Conservation (phyloP, 1,140 invertebrate genomes). For the Aphelinus atriplicis region DNA sequence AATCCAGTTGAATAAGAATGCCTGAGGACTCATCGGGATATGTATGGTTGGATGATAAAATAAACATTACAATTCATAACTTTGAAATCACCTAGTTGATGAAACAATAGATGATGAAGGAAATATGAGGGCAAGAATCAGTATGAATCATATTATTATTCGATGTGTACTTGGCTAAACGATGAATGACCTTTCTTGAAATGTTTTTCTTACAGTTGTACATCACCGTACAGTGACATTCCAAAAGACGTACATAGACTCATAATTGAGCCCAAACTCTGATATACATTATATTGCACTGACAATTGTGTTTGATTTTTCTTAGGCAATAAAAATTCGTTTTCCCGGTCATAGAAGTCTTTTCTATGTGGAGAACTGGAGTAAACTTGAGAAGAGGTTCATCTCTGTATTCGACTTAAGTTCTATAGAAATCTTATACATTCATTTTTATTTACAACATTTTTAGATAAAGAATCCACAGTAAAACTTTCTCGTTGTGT, state of each 20-base stretch:
- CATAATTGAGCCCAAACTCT: not conserved
- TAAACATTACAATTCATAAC: too few species aligned
- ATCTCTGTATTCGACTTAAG: constrained; percentile 10
- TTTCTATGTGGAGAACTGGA: too few species aligned
- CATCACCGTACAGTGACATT: not conserved
- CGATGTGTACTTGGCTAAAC: constrained; percentile 57
- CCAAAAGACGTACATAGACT: not conserved
- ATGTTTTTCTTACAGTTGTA: constrained; percentile 34
- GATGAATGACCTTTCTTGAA: constrained; percentile 51
- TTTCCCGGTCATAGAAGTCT: too few species aligned
- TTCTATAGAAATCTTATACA: constrained; percentile 33
- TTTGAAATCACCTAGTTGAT: too few species aligned
- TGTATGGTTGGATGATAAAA: too few species aligned
- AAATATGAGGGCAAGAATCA: constrained; percentile 36
- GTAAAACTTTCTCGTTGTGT: constrained; percentile 11
- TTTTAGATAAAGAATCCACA: constrained; percentile 25
- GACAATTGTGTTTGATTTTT: constrained; percentile 14
- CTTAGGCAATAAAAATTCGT: constrained; percentile 21
- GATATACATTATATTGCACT: constrained; percentile 23
- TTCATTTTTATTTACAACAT: constrained; percentile 39
- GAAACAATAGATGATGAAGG: not conserved
- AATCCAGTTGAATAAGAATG: too few species aligned
- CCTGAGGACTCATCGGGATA: too few species aligned
- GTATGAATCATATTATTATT: constrained; percentile 64
- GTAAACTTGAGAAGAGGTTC: constrained; percentile 15